phyloP scores from a whole-genome alignment of 1,140 invertebrate species.

The Megathymus violae region DNA sequence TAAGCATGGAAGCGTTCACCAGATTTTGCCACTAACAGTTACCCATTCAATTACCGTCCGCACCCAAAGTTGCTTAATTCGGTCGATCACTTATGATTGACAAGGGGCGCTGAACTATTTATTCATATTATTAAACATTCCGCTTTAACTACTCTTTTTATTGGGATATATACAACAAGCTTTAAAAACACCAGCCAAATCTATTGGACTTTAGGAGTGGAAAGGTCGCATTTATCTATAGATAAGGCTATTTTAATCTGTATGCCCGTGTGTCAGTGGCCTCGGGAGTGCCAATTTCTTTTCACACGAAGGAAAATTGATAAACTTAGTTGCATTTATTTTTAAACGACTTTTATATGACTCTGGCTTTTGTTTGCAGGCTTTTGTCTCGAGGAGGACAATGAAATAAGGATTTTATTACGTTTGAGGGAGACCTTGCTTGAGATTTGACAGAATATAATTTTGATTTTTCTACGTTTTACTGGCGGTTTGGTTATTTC shows the following conservation, averaged over 20 bases:
- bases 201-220: no score
- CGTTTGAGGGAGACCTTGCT: not conserved
- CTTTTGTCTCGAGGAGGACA: not conserved
- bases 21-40: no score
- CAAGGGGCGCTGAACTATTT: no score
- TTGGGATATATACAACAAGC: not conserved
- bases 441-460: not conserved
- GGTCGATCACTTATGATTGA: no score
- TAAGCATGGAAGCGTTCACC: no score
- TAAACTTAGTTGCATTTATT: not conserved
- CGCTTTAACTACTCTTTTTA: no score
- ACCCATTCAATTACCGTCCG: no score
- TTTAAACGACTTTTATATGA: not conserved
- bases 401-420: not conserved
- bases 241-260: slow-evolving; percentile 12
- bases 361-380: not conserved
- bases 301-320: slow-evolving; percentile 8
- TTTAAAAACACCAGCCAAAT: not conserved
- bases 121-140: no score
- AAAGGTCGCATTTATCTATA: slow-evolving; percentile 26
- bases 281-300: slow-evolving; percentile 8
- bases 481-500: no score
- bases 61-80: no score
- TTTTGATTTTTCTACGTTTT: not conserved
- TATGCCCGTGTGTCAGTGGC: slow-evolving; percentile 3